These are phyloP conservation scores for Danaus plexippus DNA, from an alignment of 1,140 invertebrate genomes.

Conservation along the genomic window DNA sequence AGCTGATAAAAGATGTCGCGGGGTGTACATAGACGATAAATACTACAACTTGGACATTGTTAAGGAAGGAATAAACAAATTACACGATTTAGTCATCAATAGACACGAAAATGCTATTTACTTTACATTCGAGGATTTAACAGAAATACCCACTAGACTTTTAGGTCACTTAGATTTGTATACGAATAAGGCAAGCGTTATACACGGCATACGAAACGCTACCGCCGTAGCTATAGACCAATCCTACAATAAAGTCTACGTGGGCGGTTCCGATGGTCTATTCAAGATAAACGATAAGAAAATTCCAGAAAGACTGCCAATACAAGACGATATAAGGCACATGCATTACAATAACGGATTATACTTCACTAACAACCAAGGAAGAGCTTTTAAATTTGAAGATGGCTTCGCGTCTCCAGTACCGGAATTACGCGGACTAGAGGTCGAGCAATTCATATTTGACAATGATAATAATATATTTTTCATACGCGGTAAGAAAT, in stretches of 20 bases:
- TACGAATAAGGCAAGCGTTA: constrained; percentile 29
- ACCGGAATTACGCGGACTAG: constrained; percentile 30
- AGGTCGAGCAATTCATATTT: constrained; percentile 41
- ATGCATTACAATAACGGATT: constrained; percentile 43
- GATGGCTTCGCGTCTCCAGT: constrained; percentile 31
- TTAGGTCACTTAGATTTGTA: constrained; percentile 38
- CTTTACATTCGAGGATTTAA: constrained; percentile 46
- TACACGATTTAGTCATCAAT: constrained; percentile 41
- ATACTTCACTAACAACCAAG: constrained; percentile 38
- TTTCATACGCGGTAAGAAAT: constrained; percentile 36
- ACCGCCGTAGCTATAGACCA: constrained; percentile 46
- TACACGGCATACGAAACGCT: constrained; percentile 46
- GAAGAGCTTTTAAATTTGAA: constrained; percentile 43
- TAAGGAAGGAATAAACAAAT: constrained; percentile 47
- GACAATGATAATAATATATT: constrained; percentile 55
- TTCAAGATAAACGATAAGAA: constrained; percentile 43
- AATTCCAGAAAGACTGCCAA: constrained; percentile 41
- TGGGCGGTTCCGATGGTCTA: constrained; percentile 49
- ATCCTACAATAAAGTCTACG: constrained; percentile 40
- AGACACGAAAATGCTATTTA: constrained; percentile 42
- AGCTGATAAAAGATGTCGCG: constrained; percentile 39
- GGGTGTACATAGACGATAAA: constrained; percentile 38
- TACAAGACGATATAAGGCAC: constrained; percentile 37
- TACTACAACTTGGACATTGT: constrained; percentile 44
- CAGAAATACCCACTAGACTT: constrained; percentile 21